Evolutionary conservation across 2,797 vertebrate genomes (phyloP).

Genomic region (Diplodus sargus): DNA sequence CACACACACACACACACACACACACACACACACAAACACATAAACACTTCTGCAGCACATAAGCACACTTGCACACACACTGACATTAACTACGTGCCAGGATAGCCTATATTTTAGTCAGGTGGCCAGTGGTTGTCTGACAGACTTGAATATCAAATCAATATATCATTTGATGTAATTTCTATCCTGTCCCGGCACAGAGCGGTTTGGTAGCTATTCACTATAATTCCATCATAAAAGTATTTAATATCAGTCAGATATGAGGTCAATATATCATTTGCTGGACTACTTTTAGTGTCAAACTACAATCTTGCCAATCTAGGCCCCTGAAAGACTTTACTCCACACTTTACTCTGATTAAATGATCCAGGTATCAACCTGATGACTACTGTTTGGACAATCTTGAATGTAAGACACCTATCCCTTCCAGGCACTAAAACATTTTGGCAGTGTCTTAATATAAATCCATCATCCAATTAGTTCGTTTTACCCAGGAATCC

Average conservation of each 20-base stretch:
- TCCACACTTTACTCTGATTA: constrained; percentile 41
- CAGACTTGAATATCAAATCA: constrained; percentile 72
- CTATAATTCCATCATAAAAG: constrained; percentile 62
- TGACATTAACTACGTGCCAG: constrained; percentile 44
- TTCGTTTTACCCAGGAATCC: constrained; percentile 28
- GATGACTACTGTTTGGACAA: constrained; percentile 32
- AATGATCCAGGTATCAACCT: constrained; percentile 36
- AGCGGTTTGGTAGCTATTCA: constrained; percentile 45
- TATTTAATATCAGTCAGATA: constrained; percentile 63
- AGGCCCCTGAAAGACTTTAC: constrained; percentile 17
- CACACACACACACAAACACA: constrained; percentile 22
- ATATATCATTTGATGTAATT: constrained; percentile 67
- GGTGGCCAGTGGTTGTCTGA: constrained; percentile 54
- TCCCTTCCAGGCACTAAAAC: constrained; percentile 28
- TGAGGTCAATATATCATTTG: constrained; percentile 62
- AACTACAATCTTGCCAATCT: constrained; percentile 25
- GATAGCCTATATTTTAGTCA: constrained; percentile 64
- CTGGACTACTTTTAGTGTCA: constrained; percentile 33
- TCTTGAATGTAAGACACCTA: constrained; percentile 28
- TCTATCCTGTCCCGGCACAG: constrained; percentile 41
- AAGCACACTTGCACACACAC: constrained; percentile 32
- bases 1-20: constrained; percentile 36
- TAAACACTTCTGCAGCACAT: constrained; percentile 12
- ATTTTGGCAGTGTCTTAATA: constrained; percentile 43
- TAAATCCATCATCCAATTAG: constrained; percentile 37